Evolutionary conservation across 2,113 vertebrate species (phyloP).

Genomic region (Machaerirhynchus nigripectus): DNA sequence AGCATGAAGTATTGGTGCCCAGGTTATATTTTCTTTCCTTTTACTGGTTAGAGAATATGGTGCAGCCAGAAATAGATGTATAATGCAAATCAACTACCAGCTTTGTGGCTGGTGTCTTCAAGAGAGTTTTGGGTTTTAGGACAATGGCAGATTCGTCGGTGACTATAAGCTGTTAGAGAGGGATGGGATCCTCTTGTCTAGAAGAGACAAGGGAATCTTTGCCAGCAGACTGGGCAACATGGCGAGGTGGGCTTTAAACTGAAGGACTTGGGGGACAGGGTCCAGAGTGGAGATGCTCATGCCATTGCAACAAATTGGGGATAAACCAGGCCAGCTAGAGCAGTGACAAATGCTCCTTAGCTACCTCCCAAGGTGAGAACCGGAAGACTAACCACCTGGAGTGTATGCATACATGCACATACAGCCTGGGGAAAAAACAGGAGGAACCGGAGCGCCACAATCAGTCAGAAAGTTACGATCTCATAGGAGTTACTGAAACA

Average conservation of each 20-base stretch:
- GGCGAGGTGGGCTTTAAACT: background rate
- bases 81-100: background rate
- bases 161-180: background rate
- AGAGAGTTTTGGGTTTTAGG: background rate
- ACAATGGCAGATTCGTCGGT: background rate
- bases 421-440: background rate
- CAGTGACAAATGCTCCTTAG: background rate
- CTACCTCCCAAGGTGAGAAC: background rate
- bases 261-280: background rate
- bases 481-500: background rate
- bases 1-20: background rate
- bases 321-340: background rate
- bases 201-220: background rate
- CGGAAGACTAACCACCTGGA: background rate
- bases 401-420: background rate
- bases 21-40: background rate
- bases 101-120: background rate
- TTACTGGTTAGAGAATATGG: background rate
- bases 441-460: background rate
- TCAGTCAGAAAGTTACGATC: background rate
- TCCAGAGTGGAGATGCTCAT: background rate
- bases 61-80: background rate
- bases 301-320: background rate
- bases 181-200: background rate
- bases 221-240: background rate